phyloP scores from a whole-genome alignment of 2,797 vertebrate genomes.

The Jordanella pulchra region DNA sequence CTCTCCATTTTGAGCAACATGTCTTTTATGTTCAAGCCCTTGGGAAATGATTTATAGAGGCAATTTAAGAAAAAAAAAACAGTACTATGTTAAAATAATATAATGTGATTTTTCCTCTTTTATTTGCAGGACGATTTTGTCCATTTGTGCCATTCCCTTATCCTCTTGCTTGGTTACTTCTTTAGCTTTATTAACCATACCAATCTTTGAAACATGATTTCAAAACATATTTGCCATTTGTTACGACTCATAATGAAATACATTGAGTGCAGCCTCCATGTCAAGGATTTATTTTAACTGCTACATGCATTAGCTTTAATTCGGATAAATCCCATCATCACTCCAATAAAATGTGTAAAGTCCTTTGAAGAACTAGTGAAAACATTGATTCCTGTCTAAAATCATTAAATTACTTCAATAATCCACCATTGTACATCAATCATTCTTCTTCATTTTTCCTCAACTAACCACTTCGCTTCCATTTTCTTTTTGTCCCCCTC shows the following conservation, averaged over 20 bases:
- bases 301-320: background rate
- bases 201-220: conserved; percentile 19
- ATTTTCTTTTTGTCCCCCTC: conserved; percentile 2
- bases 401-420: conserved; percentile 6
- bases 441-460: background rate
- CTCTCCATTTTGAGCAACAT: too few species aligned
- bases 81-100: too few species aligned
- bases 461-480: background rate
- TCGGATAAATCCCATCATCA: conserved; percentile 3
- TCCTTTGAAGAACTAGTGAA: background rate
- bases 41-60: too few species aligned
- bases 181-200: conserved; percentile 30
- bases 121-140: conserved; percentile 1
- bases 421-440: conserved; percentile 5
- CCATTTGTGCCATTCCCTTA: background rate
- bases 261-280: too few species aligned
- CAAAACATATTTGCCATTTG: conserved; percentile 6
- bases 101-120: too few species aligned
- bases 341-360: conserved; percentile 8
- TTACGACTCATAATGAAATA: conserved; percentile 28
- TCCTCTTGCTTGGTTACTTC: conserved; percentile 11
- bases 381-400: conserved; percentile 3
- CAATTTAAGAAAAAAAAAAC: too few species aligned
- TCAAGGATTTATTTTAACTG: background rate
- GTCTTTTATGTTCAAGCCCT: too few species aligned